Percentiles rank a stretch among this genome's conserved stretches.
These are phyloP conservation scores for Phyllotreta cruciferae DNA, from an alignment of 2,888 invertebrate genomes.

Conservation along the genomic window DNA sequence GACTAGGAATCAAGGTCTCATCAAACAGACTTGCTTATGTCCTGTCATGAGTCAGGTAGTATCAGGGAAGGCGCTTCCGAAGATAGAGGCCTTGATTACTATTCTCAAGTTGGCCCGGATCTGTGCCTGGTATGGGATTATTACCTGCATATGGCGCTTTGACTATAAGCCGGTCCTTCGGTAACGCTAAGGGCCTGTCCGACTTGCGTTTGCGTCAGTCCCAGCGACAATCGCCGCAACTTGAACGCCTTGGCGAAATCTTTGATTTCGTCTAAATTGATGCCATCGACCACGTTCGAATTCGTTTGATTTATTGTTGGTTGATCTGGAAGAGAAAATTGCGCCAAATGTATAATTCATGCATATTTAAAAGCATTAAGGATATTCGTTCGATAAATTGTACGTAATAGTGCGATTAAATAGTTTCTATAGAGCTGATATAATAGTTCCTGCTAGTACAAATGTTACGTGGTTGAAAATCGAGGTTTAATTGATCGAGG, in stretches of 20 bases:
- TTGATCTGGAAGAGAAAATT: slow-evolving; percentile 70
- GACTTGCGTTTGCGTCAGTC: slow-evolving; percentile 95
- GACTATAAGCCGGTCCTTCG: slow-evolving; percentile 97
- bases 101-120: too few species aligned
- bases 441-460: neutral
- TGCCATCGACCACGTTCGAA: slow-evolving; percentile 94
- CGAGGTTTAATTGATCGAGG: slow-evolving; percentile 4
- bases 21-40: too few species aligned
- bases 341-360: neutral
- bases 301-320: slow-evolving; percentile 93
- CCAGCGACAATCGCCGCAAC: slow-evolving; percentile 88
- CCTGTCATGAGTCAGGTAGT: too few species aligned
- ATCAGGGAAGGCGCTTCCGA: too few species aligned
- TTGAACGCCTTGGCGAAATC: slow-evolving; percentile 98
- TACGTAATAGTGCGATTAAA: too few species aligned
- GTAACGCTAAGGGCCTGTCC: slow-evolving; percentile 96
- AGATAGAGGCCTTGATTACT: too few species aligned
- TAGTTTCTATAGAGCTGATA: too few species aligned
- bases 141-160: slow-evolving; percentile 99
- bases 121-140: neutral
- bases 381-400: too few species aligned
- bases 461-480: neutral
- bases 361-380: neutral
- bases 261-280: slow-evolving; percentile 96
- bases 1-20: too few species aligned